Evolutionary conservation across 2,113 vertebrate genomes (phyloP).

Genomic region (Ellobius talpinus): DNA sequence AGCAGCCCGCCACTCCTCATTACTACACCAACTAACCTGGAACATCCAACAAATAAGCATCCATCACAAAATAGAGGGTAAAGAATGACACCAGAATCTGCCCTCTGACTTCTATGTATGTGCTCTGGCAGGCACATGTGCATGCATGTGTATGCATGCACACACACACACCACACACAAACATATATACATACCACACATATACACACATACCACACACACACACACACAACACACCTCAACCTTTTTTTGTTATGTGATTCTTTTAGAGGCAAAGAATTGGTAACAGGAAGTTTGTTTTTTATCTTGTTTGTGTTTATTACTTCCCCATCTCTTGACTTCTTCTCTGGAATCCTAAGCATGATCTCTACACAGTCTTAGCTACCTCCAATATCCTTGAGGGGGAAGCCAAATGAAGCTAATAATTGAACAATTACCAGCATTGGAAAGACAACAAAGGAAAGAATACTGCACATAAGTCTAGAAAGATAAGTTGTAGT

Average conservation of each 20-base stretch:
- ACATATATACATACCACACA: too few species aligned
- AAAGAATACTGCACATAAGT: not conserved
- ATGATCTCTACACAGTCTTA: not conserved
- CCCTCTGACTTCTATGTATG: not conserved
- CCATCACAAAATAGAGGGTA: not conserved
- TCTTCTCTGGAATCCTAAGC: constrained; percentile 39
- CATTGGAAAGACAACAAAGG: not conserved
- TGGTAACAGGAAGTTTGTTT: not conserved
- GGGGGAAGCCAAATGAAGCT: not conserved
- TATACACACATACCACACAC: not conserved
- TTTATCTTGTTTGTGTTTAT: not conserved
- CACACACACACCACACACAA: too few species aligned
- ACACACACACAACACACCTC: not conserved
- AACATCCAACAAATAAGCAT: not conserved
- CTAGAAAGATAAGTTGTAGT: not conserved
- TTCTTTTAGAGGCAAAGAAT: not conserved
- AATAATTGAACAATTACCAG: constrained; percentile 20
- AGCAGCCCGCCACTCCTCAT: too few species aligned
- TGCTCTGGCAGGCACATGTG: not conserved
- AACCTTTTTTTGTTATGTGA: not conserved
- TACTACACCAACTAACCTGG: not conserved
- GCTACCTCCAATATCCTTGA: not conserved
- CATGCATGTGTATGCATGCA: fast-evolving
- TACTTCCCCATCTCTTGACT: not conserved
- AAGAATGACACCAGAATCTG: not conserved